phyloP scores from a whole-genome alignment of 2,113 vertebrate species.

The Trogon melanurus region DNA sequence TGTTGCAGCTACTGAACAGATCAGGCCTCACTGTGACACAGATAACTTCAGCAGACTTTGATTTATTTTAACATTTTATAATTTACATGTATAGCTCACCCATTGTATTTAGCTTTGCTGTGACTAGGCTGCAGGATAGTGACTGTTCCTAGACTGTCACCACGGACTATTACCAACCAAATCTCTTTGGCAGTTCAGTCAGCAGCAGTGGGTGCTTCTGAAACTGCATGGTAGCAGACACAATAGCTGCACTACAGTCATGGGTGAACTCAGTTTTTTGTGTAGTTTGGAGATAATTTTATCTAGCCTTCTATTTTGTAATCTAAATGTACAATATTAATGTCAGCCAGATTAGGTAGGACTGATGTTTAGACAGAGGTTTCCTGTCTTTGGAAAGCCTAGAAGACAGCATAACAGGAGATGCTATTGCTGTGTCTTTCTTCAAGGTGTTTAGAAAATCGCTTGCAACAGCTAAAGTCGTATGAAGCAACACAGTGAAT shows the following conservation, averaged over 20 bases:
- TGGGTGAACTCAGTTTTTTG: not conserved
- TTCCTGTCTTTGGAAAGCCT: not conserved
- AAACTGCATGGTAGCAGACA: not conserved
- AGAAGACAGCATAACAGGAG: not conserved
- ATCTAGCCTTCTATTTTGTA: not conserved
- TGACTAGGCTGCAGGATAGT: not conserved
- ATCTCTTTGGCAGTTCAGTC: not conserved
- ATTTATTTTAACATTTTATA: constrained; percentile 37
- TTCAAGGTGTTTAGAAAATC: not conserved
- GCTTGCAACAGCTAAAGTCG: not conserved
- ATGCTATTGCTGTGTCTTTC: not conserved
- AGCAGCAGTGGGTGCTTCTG: not conserved
- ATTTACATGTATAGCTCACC: not conserved
- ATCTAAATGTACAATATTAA: not conserved
- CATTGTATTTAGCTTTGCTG: not conserved
- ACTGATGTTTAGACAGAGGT: not conserved
- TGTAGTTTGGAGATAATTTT: not conserved
- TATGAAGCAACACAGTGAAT: not conserved
- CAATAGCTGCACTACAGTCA: not conserved
- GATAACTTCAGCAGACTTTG: constrained; percentile 20
- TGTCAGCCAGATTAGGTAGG: not conserved
- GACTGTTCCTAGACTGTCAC: not conserved
- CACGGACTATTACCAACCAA: not conserved
- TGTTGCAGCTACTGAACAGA: not conserved
- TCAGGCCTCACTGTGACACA: not conserved